Base-by-base conservation (phyloP, 2,888 invertebrate genomes). In the Noctuana brunneofusca region DNA sequence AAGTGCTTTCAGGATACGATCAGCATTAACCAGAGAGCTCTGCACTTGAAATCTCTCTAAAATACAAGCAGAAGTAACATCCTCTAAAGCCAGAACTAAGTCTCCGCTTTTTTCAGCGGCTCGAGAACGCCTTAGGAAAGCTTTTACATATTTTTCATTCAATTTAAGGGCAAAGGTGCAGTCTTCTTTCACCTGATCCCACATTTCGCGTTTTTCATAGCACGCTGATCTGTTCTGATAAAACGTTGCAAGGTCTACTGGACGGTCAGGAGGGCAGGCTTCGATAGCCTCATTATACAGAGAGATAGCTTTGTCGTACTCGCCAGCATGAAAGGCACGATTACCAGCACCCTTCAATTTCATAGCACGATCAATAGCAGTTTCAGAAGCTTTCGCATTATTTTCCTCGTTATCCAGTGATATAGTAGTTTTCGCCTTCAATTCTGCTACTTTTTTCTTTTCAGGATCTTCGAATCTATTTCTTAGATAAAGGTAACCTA, bases 181-280 rank as follows among this genome's bases (percentile, higher is more conserved):
- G 81, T 98, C 98, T 67, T 95, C 94, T 75, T 97, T 96, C 0
- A 98, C 97, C 68, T 95, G 93, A 66, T 94, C 94, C 93, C 96
- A 96, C 86, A 96, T 96, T 84, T 96, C 95, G 78, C 98, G 89
- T 84, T 97, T 96, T 84, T 98, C 98, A 84, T 97, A 97, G 48
- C 98, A 97, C 14, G 98, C 99, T 11, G 98, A 99, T 73, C 98
- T 94, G 81, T 99, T 99, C 84, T 99, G 99, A 84, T 97, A 98
- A 86, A 97, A 98, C 14, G 97, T 98, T 0, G 98, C 95, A 60
- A 98, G 87, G 71, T 97, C 97, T 0, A 93, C 93, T 24, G 92
- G 92, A 71, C 95, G 94, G 62, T 96, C 93, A 66, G 92, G 87
- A 0, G 97, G 96, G 75, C 98, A 98, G 32, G 96, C 93, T 72